Conservation (phyloP, 1,140 invertebrate genomes). For the Lordiphosa clarofinis region DNA sequence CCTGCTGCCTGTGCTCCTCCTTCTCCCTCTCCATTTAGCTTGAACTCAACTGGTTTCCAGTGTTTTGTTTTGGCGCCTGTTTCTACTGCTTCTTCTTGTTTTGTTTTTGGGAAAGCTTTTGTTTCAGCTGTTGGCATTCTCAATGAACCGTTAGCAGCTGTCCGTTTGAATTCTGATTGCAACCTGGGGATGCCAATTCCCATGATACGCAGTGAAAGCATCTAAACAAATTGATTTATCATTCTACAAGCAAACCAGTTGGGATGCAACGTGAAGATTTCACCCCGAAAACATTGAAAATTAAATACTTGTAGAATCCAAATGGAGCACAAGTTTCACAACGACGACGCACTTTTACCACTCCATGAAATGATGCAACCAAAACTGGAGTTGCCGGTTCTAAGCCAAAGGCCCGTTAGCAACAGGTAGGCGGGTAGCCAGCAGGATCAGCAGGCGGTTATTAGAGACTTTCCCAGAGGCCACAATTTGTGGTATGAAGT, state of each 20-base stretch:
- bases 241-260: slow-evolving; percentile 48
- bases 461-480: slow-evolving; percentile 55
- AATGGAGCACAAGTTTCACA: slow-evolving; percentile 33
- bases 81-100: slow-evolving; percentile 13
- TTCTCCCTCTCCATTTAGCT: slow-evolving; percentile 9
- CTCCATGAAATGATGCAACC: slow-evolving; percentile 51
- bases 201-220: slow-evolving; percentile 54
- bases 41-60: slow-evolving; percentile 30
- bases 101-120: slow-evolving; percentile 35
- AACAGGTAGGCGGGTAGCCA: no score
- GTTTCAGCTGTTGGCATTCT: slow-evolving; percentile 27
- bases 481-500: slow-evolving; percentile 40
- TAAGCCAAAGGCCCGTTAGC: no score
- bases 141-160: slow-evolving; percentile 33
- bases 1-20: not conserved
- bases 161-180: slow-evolving; percentile 26
- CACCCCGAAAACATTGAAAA: slow-evolving; percentile 24
- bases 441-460: slow-evolving; percentile 8
- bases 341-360: slow-evolving; percentile 68
- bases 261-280: slow-evolving; percentile 27
- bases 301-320: slow-evolving; percentile 29
- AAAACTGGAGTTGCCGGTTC: slow-evolving; percentile 6
- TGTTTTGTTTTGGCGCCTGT: slow-evolving; percentile 25
- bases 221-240: slow-evolving; percentile 35
- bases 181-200: slow-evolving; percentile 18